Evolutionary conservation across 2,888 invertebrate species (phyloP).

Genomic region (Euzophera pinguis): DNA sequence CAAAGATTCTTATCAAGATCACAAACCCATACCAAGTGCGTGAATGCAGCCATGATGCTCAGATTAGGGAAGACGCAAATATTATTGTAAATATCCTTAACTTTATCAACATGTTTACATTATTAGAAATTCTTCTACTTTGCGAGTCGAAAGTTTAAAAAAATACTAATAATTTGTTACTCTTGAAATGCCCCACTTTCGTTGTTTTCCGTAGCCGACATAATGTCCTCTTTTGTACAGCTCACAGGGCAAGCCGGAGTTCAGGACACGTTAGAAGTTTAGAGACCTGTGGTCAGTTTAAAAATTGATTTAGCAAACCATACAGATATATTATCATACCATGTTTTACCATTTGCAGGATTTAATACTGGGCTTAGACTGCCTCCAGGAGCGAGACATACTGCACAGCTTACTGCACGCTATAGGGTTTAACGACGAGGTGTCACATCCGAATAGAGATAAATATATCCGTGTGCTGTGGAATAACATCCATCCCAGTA

Average conservation of each 20-base stretch:
- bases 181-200: too few relatives aligned
- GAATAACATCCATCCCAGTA: slow-evolving; percentile 60
- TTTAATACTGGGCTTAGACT: slow-evolving; percentile 52
- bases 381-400: slow-evolving; percentile 42
- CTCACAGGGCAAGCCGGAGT: too few relatives aligned
- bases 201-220: too few relatives aligned
- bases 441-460: slow-evolving; percentile 55
- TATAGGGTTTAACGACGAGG: slow-evolving; percentile 57
- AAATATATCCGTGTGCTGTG: slow-evolving; percentile 51
- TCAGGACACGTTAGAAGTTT: too few relatives aligned
- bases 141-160: too few relatives aligned
- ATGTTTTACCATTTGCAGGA: slow-evolving; percentile 31
- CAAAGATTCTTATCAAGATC: slow-evolving; percentile 41
- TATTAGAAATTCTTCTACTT: too few relatives aligned
- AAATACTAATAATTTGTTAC: too few relatives aligned
- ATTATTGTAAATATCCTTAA: slow-evolving; percentile 36
- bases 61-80: not conserved
- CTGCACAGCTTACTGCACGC: slow-evolving; percentile 52
- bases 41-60: slow-evolving; percentile 43
- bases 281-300: too few relatives aligned
- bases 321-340: too few relatives aligned
- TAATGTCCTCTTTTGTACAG: too few relatives aligned
- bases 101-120: too few relatives aligned
- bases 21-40: slow-evolving; percentile 40
- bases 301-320: too few relatives aligned